phyloP scores from a whole-genome alignment of 2,113 vertebrate genomes.

The Triplophysa rosa region DNA sequence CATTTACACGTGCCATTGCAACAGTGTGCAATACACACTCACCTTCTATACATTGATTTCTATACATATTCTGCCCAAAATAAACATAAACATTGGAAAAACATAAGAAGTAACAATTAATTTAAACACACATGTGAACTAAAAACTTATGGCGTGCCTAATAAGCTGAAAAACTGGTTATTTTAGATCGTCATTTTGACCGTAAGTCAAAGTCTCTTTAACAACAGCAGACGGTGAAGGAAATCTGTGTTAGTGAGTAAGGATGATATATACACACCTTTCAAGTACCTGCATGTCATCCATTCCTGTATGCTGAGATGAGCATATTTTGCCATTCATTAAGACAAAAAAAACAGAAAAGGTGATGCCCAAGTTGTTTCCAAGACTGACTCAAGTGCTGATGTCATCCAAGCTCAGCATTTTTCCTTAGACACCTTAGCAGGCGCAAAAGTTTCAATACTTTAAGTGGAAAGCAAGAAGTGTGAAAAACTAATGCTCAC shows the following conservation, averaged over 20 bases:
- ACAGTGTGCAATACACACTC: no score
- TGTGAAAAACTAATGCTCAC: background rate
- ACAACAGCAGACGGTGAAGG: background rate
- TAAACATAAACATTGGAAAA: no score
- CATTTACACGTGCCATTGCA: no score
- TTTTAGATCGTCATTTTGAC: no score
- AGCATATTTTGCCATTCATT: slow-evolving; percentile 23
- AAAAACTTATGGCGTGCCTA: no score
- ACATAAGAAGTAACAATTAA: no score
- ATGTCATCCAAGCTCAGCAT: slow-evolving; percentile 51
- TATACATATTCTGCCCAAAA: no score
- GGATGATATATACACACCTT: background rate
- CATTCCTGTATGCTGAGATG: slow-evolving; percentile 30
- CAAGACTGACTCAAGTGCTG: slow-evolving; percentile 48
- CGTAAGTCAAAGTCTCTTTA: no score
- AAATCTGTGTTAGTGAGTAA: background rate
- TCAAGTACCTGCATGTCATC: slow-evolving; percentile 7
- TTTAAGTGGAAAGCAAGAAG: background rate
- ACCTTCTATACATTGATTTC: no score
- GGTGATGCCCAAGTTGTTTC: slow-evolving; percentile 55
- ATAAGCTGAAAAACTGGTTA: no score
- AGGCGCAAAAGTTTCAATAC: background rate
- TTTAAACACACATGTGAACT: no score
- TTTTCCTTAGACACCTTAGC: slow-evolving; percentile 34
- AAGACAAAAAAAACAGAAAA: slow-evolving; percentile 17